phyloP scores from a whole-genome alignment of 2,888 invertebrate genomes.

The Apodemia mormo region DNA sequence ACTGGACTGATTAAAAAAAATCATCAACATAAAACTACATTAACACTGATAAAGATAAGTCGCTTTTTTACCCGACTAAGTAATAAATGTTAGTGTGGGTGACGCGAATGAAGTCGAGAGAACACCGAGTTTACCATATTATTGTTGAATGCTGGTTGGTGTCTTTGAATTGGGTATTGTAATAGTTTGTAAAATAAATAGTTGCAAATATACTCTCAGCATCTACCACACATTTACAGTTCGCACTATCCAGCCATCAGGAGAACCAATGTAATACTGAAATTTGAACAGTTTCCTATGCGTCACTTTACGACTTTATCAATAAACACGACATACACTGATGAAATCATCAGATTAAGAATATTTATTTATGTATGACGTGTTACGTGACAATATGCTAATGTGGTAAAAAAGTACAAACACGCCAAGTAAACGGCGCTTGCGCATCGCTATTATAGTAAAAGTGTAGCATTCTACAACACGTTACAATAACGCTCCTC shows the following conservation, averaged over 20 bases:
- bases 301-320: neutral
- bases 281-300: neutral
- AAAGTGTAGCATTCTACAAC: slow-evolving; percentile 52
- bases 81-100: no score
- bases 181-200: slow-evolving; percentile 81
- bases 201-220: slow-evolving; percentile 31
- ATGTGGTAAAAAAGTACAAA: slow-evolving; percentile 43
- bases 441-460: slow-evolving; percentile 44
- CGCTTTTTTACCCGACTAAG: no score
- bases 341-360: slow-evolving; percentile 39
- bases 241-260: no score
- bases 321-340: slow-evolving; percentile 22
- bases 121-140: no score
- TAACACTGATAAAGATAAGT: no score
- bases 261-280: no score
- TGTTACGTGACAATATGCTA: slow-evolving; percentile 58
- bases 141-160: no score
- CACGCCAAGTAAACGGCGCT: slow-evolving; percentile 41
- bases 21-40: no score
- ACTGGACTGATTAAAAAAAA: no score
- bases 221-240: no score
- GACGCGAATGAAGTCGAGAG: no score
- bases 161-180: no score
- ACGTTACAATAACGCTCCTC: neutral
- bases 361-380: slow-evolving; percentile 37